Percentiles rank a stretch among this genome's conserved stretches.
These are phyloP conservation scores for Vulpes ferrilata DNA, from an alignment of 2,113 vertebrate species.

Conservation along the genomic window DNA sequence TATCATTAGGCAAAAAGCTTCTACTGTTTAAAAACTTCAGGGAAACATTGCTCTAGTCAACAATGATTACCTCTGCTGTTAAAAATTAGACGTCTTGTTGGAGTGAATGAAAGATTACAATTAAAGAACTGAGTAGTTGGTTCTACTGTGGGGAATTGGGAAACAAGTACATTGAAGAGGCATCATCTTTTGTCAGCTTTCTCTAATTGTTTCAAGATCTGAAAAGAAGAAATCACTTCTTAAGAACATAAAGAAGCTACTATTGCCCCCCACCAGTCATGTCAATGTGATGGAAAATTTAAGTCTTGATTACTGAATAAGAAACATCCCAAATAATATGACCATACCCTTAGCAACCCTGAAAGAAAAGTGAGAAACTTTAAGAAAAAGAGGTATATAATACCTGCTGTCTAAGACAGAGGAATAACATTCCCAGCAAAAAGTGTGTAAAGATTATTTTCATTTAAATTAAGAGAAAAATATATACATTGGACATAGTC, in stretches of 20 bases:
- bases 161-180: background rate
- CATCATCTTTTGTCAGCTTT: background rate
- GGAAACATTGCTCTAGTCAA: background rate
- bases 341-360: background rate
- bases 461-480: constrained; percentile 36
- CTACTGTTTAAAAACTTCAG: background rate
- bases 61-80: background rate
- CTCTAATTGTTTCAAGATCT: background rate
- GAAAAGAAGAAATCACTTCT: background rate
- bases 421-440: background rate
- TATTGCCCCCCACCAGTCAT: background rate
- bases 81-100: background rate
- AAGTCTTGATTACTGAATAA: background rate
- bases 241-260: background rate
- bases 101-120: background rate
- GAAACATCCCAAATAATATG: background rate
- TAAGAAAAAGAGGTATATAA: background rate
- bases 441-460: background rate
- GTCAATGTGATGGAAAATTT: background rate
- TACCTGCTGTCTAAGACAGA: background rate
- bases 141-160: background rate
- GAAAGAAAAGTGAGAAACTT: constrained; percentile 37
- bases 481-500: background rate
- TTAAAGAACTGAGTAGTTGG: background rate
- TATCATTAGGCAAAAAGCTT: constrained; percentile 6